Evolutionary conservation across 2,888 invertebrate genomes (phyloP).

Genomic region (Patella caerulea): DNA sequence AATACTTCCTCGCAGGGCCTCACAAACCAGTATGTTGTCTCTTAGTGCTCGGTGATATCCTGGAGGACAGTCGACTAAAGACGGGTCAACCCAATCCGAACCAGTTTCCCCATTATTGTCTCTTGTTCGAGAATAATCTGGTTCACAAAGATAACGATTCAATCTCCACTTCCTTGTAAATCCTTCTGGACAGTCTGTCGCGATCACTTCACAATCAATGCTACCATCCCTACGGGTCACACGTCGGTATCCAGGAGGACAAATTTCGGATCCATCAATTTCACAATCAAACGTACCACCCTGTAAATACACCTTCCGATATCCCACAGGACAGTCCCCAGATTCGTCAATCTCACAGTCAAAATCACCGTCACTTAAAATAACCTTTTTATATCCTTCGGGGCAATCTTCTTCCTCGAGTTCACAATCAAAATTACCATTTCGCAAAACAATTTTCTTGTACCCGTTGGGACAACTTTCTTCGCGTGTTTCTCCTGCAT

Average conservation of each 20-base stretch:
- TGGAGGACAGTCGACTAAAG: slow-evolving; percentile 14
- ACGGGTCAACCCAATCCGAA: slow-evolving; percentile 8
- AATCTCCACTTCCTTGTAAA: not conserved
- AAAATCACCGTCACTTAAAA: not conserved
- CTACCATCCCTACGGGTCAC: not conserved
- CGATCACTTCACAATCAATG: not conserved
- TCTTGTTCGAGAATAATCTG: not conserved
- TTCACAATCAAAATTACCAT: slow-evolving; percentile 1
- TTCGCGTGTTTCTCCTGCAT: not conserved
- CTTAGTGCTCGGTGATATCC: slow-evolving; percentile 17
- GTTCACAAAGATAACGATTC: not conserved
- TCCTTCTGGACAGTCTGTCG: not conserved
- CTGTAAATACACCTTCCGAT: not conserved
- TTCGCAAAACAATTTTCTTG: not conserved
- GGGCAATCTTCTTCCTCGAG: not conserved
- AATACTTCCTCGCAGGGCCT: slow-evolving; percentile 15
- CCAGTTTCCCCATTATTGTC: not conserved
- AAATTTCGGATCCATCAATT: not conserved
- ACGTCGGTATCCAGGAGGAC: not conserved
- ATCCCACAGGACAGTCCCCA: not conserved
- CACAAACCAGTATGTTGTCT: slow-evolving; percentile 19
- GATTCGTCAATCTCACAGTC: not conserved
- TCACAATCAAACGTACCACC: not conserved
- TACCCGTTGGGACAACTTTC: not conserved
- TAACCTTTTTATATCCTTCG: not conserved